Evolutionary conservation across 2,113 vertebrate species (phyloP).

Genomic region (Datnioides undecimradiatus): DNA sequence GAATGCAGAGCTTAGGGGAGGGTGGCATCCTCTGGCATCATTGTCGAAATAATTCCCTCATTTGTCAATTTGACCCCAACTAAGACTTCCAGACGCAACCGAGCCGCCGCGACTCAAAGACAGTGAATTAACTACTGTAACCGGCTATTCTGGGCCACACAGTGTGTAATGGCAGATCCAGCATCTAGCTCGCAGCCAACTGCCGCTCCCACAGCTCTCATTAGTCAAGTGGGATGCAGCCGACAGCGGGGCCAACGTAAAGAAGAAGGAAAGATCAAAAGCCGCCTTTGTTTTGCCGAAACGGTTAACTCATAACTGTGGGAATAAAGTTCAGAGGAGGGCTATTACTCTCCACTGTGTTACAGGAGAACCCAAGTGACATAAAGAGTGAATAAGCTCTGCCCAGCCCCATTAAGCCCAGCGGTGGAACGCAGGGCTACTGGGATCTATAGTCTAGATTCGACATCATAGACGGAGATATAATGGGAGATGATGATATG

Average conservation of each 20-base stretch:
- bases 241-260: not conserved
- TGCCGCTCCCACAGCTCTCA: constrained; percentile 31
- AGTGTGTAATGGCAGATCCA: constrained; percentile 14
- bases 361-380: constrained; percentile 27
- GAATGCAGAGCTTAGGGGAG: fast-evolving
- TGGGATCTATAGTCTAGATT: constrained; percentile 40
- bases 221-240: constrained; percentile 44
- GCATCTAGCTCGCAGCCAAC: constrained; percentile 19
- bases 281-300: constrained; percentile 16
- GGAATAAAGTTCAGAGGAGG: constrained; percentile 26
- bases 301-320: constrained; percentile 5
- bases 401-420: constrained; percentile 37
- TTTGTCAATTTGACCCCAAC: constrained; percentile 38
- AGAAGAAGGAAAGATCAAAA: constrained; percentile 43
- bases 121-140: constrained; percentile 33
- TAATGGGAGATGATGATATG: constrained; percentile 35
- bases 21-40: not conserved
- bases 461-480: constrained; percentile 18
- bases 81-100: constrained; percentile 27
- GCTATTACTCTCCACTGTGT: constrained; percentile 15
- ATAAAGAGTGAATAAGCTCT: constrained; percentile 45
- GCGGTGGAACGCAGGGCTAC: not conserved
- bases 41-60: not conserved
- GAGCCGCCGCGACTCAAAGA: constrained; percentile 29
- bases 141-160: constrained; percentile 19